Percentiles rank a stretch among this genome's conserved stretches.
These are phyloP conservation scores for Chloropsis hardwickii DNA, from an alignment of 2,113 vertebrate genomes.

Conservation along the genomic window DNA sequence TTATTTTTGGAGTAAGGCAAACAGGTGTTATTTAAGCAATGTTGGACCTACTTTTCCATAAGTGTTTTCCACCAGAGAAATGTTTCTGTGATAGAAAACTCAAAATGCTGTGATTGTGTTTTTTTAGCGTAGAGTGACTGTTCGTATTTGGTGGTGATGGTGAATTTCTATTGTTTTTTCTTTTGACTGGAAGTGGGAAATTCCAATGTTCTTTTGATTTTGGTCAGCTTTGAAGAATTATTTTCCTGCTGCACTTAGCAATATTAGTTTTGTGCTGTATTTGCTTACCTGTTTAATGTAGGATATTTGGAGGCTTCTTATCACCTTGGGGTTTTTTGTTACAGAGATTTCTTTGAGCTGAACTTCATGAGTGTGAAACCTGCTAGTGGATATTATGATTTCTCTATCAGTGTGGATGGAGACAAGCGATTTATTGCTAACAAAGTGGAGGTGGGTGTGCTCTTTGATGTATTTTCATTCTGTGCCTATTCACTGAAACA, in stretches of 20 bases:
- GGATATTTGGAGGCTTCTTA: background rate
- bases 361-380: slow-evolving; percentile 91
- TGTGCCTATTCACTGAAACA: background rate
- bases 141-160: rapidly evolving
- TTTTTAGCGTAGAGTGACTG: background rate
- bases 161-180: background rate
- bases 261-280: background rate
- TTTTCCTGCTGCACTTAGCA: background rate
- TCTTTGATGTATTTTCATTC: background rate
- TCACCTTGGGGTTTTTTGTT: background rate
- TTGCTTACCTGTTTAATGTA: background rate
- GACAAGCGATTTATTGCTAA: slow-evolving; percentile 89
- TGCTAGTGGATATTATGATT: slow-evolving; percentile 96
- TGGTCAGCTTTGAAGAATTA: background rate
- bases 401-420: slow-evolving; percentile 85
- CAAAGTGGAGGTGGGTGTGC: slow-evolving; percentile 84
- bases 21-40: background rate
- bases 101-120: background rate
- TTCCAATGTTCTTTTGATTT: background rate
- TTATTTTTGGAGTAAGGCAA: background rate
- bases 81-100: background rate
- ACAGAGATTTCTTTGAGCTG: slow-evolving; percentile 88
- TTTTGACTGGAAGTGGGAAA: background rate
- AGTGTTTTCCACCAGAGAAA: background rate
- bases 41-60: rapidly evolving